Conservation (phyloP, 2,113 vertebrate genomes). For the Gymnorhina tibicen region DNA sequence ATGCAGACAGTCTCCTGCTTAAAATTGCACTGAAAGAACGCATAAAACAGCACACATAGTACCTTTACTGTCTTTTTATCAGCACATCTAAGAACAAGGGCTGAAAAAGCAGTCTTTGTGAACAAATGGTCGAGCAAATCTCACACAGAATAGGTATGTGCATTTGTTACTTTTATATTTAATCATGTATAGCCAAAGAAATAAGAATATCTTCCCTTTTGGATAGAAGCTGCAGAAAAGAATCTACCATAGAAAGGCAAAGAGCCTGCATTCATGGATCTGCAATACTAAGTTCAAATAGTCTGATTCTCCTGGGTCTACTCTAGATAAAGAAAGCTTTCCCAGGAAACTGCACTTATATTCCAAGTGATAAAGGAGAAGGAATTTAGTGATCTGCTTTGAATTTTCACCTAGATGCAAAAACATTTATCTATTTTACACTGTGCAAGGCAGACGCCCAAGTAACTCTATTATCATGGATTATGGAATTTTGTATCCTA, state of each 20-base stretch:
- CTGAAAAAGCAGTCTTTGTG: not conserved
- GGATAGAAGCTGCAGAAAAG: not conserved
- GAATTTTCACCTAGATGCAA: not conserved
- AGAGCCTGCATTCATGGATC: not conserved
- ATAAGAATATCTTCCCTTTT: not conserved
- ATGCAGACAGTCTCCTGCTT: not conserved
- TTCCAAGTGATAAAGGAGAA: not conserved
- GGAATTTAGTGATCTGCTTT: not conserved
- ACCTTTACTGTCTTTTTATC: not conserved
- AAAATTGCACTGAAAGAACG: not conserved
- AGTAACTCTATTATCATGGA: not conserved
- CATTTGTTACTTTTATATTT: not conserved
- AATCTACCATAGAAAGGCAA: not conserved
- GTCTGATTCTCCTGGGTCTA: not conserved
- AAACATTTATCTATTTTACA: not conserved
- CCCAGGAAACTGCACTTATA: not conserved
- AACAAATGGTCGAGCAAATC: not conserved
- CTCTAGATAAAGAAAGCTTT: not conserved
- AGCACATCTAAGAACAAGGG: not conserved
- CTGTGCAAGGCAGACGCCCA: not conserved
- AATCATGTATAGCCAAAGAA: not conserved
- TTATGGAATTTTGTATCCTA: not conserved
- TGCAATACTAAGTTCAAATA: not conserved
- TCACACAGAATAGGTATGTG: not conserved
- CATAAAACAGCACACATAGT: not conserved